A percentile compares a stretch with the other conserved stretches of the same genome.
Evolutionary conservation across 2,888 invertebrate genomes (phyloP).

Genomic region (Tetragonisca angustula): DNA sequence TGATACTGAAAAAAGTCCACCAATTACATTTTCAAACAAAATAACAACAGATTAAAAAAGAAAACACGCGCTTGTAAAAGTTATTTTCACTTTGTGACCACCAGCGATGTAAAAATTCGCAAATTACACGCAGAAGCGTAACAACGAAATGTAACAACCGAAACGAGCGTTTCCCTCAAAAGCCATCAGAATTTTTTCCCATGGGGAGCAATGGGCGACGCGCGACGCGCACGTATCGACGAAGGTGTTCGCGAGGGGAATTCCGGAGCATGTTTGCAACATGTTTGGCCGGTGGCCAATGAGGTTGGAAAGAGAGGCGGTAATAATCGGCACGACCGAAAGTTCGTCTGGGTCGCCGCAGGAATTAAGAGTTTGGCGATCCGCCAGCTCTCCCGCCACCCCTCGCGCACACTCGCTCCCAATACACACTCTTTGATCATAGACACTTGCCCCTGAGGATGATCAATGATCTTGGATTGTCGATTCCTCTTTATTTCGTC

Average conservation of each 20-base stretch:
- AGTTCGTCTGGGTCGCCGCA: conserved; percentile 74
- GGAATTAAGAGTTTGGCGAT: conserved; percentile 71
- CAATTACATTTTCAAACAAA: too few species aligned
- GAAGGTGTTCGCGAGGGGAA: conserved; percentile 69
- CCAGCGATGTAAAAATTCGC: not conserved
- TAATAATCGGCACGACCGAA: conserved; percentile 73
- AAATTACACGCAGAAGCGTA: not conserved
- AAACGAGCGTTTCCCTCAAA: not conserved
- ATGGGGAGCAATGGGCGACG: conserved; percentile 18
- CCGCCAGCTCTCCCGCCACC: conserved; percentile 61
- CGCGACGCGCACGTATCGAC: conserved; percentile 65
- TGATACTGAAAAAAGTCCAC: too few species aligned
- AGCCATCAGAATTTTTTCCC: conserved; percentile 1
- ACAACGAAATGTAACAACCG: not conserved
- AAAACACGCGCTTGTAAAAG: too few species aligned
- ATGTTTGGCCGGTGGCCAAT: conserved; percentile 77
- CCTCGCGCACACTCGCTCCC: conserved; percentile 59
- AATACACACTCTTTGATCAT: conserved; percentile 68
- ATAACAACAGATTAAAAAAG: too few species aligned
- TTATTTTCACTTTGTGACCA: too few species aligned
- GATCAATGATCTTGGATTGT: conserved; percentile 68
- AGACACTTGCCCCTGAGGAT: conserved; percentile 71
- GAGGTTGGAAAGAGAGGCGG: conserved; percentile 74
- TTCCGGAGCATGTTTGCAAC: conserved; percentile 72
- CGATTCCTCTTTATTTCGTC: conserved; percentile 49